A percentile compares a stretch with the other conserved stretches of the same genome.
Evolutionary conservation across 2,888 invertebrate genomes (phyloP).

Genomic region (Ophioninae sp.): DNA sequence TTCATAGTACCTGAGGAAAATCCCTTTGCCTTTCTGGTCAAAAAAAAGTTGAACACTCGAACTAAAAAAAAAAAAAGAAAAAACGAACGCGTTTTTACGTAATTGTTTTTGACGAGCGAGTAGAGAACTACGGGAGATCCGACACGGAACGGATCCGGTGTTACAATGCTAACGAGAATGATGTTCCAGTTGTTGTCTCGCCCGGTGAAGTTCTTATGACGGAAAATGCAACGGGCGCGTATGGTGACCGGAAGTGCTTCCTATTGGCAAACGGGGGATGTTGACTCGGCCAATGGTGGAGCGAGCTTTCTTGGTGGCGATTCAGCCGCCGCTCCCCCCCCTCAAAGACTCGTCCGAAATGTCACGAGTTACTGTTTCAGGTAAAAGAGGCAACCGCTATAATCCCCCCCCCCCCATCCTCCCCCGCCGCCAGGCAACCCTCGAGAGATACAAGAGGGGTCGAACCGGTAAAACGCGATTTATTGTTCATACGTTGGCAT

Average conservation of each 20-base stretch:
- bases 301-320: constrained; percentile 63
- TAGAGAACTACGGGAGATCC: constrained; percentile 68
- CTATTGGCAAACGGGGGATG: constrained; percentile 73
- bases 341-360: constrained; percentile 58
- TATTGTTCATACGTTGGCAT: constrained; percentile 55
- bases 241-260: constrained; percentile 70
- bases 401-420: not conserved
- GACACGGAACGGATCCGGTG: constrained; percentile 71
- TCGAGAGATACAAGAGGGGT: constrained; percentile 35
- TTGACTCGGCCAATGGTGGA: constrained; percentile 73
- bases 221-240: constrained; percentile 67
- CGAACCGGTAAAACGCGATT: constrained; percentile 63
- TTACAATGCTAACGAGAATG: constrained; percentile 75
- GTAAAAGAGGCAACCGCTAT: constrained; percentile 64
- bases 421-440: not conserved
- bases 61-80: too few species aligned
- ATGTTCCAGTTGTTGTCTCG: constrained; percentile 72
- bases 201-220: constrained; percentile 68
- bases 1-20: constrained; percentile 12
- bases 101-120: constrained; percentile 8
- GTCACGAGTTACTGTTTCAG: constrained; percentile 65
- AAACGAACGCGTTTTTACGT: constrained; percentile 7
- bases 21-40: not conserved
- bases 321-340: constrained; percentile 56
- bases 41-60: not conserved